These are phyloP conservation scores for Microctenopoma stevenorrisi DNA, from an alignment of 2,797 vertebrate species.

Conservation along the genomic window DNA sequence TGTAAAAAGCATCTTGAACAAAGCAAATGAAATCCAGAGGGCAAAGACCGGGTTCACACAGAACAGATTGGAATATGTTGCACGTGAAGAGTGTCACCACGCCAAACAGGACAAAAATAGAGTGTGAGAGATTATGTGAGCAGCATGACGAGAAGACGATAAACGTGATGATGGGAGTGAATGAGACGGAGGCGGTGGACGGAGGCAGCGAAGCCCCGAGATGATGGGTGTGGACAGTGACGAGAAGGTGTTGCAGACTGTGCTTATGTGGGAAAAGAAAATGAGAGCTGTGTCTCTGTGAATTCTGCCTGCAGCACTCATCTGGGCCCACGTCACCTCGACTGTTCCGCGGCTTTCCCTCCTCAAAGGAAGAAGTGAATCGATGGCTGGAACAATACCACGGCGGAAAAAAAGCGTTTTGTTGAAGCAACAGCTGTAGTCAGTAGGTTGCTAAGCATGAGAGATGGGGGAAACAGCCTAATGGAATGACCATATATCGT, in stretches of 20 bases:
- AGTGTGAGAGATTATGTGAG: slow-evolving; percentile 33
- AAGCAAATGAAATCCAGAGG: not conserved
- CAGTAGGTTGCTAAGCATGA: too few species aligned
- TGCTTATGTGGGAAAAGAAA: slow-evolving; percentile 35
- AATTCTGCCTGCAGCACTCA: not conserved
- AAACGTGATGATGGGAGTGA: slow-evolving; percentile 16
- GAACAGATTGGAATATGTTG: not conserved
- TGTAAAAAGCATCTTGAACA: not conserved
- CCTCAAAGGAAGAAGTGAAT: not conserved
- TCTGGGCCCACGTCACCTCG: slow-evolving; percentile 7
- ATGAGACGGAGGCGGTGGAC: slow-evolving; percentile 10
- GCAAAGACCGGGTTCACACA: not conserved
- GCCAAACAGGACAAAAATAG: not conserved
- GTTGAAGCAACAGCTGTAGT: not conserved
- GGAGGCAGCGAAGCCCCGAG: not conserved
- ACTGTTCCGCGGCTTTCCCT: slow-evolving; percentile 1
- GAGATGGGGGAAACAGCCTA: too few species aligned
- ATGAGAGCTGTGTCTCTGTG: slow-evolving; percentile 5
- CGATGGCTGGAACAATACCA: not conserved
- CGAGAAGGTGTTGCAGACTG: slow-evolving; percentile 26
- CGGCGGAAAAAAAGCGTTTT: not conserved
- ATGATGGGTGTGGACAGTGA: not conserved
- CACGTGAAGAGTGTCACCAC: not conserved
- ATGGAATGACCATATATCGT: too few species aligned
- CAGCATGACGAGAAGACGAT: not conserved